Base-by-base conservation (phyloP, 2,113 vertebrate genomes). In the Gavia stellata region DNA sequence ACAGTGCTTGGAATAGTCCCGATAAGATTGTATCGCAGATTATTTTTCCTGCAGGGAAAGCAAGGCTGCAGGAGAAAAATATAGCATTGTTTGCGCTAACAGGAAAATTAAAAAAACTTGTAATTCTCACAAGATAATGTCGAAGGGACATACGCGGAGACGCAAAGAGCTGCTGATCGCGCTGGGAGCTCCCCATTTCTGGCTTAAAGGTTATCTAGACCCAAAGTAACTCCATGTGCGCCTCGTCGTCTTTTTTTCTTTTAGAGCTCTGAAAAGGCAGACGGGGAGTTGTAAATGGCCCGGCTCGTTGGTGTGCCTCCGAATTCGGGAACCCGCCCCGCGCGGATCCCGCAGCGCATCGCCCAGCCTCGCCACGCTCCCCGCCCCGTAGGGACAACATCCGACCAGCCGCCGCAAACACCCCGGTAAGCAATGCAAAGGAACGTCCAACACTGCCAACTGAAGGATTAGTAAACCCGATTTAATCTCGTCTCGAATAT, bases 11-110 rank as follows among this genome's bases (percentile, higher is more conserved):
- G 96, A 86, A 92, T 42, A 86, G 77, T 85, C 77, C 31, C 5
- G 50, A 96, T 97, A 96, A 97, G 91, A 97, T 88, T 93, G 70
- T 91, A 97, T 86, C 6, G 2, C 55, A 71, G 92, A 94, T 82
- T 93, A 50, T 90, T 91, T 89, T 83, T 73, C 87, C 84, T 87
- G 58, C 29, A 88, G 80, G 72, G 34, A 95, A 94, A 96, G 91
- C 56, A 62, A 38, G 81, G 81, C 63, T 94, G 86, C 55, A 72
- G 87, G 52, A 84, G 66, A 77, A 81, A 44, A 81, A 92, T 8
- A 81, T 6, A 88, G 58, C 72, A 40, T 29, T 94, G 55, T 83
- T 86, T 90, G 90, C 28, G 53, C 71, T 87, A 86, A 85, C 53
- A 77, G 63, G 52, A 90, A 92, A 96, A 93, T 89, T 91, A 74